Percentiles rank a stretch among this genome's conserved stretches.
These are phyloP conservation scores for Cacoxenus indagator DNA, from an alignment of 2,888 invertebrate genomes.

Conservation along the genomic window DNA sequence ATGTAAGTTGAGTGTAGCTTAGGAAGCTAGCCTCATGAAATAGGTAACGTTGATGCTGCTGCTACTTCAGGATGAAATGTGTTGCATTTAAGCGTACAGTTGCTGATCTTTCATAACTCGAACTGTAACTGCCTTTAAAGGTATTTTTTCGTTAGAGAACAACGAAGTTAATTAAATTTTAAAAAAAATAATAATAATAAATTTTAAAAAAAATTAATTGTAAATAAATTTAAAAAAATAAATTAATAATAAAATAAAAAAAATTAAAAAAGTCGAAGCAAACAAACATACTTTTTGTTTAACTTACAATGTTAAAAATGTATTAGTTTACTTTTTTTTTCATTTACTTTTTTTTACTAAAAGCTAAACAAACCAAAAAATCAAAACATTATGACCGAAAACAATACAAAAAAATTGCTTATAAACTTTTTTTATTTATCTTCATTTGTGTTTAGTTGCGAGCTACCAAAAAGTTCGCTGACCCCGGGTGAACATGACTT, in stretches of 20 bases:
- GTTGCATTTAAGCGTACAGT: too few relatives aligned
- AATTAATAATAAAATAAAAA: not conserved
- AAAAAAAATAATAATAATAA: too few relatives aligned
- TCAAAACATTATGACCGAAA: not conserved
- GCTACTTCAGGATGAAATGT: too few relatives aligned
- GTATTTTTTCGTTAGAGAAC: too few relatives aligned
- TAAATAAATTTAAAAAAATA: too few relatives aligned
- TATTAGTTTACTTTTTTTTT: not conserved
- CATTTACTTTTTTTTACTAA: not conserved
- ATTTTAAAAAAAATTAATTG: too few relatives aligned
- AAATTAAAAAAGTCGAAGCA: not conserved
- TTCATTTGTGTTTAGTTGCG: constrained; percentile 38
- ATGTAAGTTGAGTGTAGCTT: too few relatives aligned
- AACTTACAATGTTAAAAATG: not conserved
- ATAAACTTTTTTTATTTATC: constrained; percentile 10
- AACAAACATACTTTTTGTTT: not conserved
- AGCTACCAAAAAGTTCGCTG: constrained; percentile 55
- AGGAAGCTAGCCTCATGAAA: too few relatives aligned
- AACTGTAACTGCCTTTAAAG: too few relatives aligned
- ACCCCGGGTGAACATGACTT: constrained; percentile 38
- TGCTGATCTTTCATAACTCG: too few relatives aligned
- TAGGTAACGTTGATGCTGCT: too few relatives aligned
- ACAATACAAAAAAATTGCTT: constrained; percentile 1
- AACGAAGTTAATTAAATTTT: too few relatives aligned
- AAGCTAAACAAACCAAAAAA: not conserved